Evolutionary conservation across 2,113 vertebrate genomes (phyloP), one percentile per base, ranked within the genome.

Genomic region (Talpa occidentalis): DNA sequence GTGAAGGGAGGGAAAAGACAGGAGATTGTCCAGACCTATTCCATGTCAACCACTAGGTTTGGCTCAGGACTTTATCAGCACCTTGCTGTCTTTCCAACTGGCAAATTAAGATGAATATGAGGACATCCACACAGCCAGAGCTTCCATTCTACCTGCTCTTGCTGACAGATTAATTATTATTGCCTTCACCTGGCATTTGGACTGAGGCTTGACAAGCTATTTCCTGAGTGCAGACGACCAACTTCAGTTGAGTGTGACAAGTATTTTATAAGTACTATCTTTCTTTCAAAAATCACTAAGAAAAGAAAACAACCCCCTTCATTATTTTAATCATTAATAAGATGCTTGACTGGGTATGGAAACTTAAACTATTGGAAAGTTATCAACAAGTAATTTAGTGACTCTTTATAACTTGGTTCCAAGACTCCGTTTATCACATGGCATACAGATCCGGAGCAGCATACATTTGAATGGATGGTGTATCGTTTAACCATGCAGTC

Each of bases 21-120:
- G 1, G 97, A 47, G 97, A 54, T 40, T 97, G 40, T 96, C 92
- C 42, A 97, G 97, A 8, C 6, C 92, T 88, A 88, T 96, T 74
- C 67, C 5, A 2, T 24, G 49, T 44, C 78, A 72, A 76, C 67
- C 66, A 6, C 56, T 19, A 0, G 0, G 85, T 97, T 0, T 82
- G 1, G 0, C 47, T 54, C 0, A 69, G 3, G 70, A 60, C 28
- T 91, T 17, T 4, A 35, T 2, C 10, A 73, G 37, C 66, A 98
- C 97, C 62, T 21, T 49, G 0, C 21, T 86, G 40, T 83, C 93
- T 1, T 94, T 85, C 0, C 10, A 76, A 60, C 30, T 72, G 59
- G 42, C 32, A 11, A 54, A 5, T 0, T 70, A 97, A 10, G 97
- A 97, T 42, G 76, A 64, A 90, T 98, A 98, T 42, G 3, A 94